phyloP scores from a whole-genome alignment of 2,888 invertebrate species.

The Ophonus ardosiacus region DNA sequence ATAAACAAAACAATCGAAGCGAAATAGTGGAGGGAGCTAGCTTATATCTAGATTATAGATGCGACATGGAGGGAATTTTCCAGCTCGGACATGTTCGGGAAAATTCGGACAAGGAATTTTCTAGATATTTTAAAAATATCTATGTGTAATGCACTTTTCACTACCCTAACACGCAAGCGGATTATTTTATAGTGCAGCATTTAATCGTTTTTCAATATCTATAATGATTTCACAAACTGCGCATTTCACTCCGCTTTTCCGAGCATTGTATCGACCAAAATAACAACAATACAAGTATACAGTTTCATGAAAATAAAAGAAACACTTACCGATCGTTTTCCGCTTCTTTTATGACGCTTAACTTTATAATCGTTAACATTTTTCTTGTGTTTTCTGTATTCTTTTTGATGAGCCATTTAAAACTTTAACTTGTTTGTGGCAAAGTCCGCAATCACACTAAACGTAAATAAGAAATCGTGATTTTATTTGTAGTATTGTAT shows the following conservation, averaged over 20 bases:
- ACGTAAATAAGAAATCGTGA: not conserved
- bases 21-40: not conserved
- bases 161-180: not conserved
- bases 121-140: not conserved
- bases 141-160: not conserved
- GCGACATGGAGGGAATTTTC: conserved; percentile 43
- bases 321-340: conserved; percentile 34
- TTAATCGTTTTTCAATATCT: not conserved
- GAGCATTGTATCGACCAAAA: conserved; percentile 2
- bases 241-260: not conserved
- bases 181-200: not conserved
- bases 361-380: not conserved
- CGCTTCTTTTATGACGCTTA: conserved; percentile 44
- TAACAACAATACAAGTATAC: conserved; percentile 4
- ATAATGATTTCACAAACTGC: not conserved
- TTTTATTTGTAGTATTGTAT: conserved; percentile 31
- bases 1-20: conserved; percentile 34
- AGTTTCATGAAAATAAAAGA: conserved; percentile 5
- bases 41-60: conserved; percentile 39
- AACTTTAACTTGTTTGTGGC: conserved; percentile 19
- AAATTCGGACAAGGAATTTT: conserved; percentile 10
- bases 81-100: conserved; percentile 30
- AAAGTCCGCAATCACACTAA: not conserved
- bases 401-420: conserved; percentile 54
- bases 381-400: conserved; percentile 29